phyloP scores from a whole-genome alignment of 2,888 invertebrate species.

The Epistrophe grossulariae region DNA sequence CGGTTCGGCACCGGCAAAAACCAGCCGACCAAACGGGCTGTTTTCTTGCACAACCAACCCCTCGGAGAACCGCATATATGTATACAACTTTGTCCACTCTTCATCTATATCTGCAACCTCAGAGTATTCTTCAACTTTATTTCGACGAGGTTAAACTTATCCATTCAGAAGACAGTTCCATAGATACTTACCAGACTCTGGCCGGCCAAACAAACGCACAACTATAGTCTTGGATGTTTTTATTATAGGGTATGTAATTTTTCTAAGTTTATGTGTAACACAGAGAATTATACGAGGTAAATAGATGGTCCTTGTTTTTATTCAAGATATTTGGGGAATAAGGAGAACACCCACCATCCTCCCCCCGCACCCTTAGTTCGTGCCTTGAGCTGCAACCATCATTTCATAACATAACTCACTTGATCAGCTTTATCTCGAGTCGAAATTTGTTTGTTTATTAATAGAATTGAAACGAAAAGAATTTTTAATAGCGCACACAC shows the following conservation, averaged over 20 bases:
- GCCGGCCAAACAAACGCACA: conserved; percentile 31
- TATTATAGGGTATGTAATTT: neutral
- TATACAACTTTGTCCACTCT: conserved; percentile 64
- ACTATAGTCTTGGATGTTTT: conserved; percentile 35
- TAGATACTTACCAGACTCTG: conserved; percentile 1
- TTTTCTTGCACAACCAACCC: conserved; percentile 29
- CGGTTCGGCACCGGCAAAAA: conserved; percentile 32
- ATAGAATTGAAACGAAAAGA: no score
- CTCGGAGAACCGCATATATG: conserved; percentile 44
- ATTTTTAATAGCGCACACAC: no score
- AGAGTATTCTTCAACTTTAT: conserved; percentile 62
- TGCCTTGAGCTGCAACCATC: no score
- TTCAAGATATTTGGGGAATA: no score
- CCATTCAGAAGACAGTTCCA: conserved; percentile 12
- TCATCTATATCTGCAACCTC: conserved; percentile 12
- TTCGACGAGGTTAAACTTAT: conserved; percentile 49
- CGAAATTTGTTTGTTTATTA: no score
- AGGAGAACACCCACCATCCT: no score
- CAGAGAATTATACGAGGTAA: neutral
- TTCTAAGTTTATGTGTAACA: no score
- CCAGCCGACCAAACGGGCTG: conserved; percentile 44
- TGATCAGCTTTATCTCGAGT: no score
- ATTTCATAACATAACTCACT: no score
- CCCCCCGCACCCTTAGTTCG: no score
- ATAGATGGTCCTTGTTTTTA: no score